A percentile compares a stretch with the other conserved stretches of the same genome.
phyloP scores from a whole-genome alignment of 92 coral and sea anemone species.

The Heliopora coerulea region DNA sequence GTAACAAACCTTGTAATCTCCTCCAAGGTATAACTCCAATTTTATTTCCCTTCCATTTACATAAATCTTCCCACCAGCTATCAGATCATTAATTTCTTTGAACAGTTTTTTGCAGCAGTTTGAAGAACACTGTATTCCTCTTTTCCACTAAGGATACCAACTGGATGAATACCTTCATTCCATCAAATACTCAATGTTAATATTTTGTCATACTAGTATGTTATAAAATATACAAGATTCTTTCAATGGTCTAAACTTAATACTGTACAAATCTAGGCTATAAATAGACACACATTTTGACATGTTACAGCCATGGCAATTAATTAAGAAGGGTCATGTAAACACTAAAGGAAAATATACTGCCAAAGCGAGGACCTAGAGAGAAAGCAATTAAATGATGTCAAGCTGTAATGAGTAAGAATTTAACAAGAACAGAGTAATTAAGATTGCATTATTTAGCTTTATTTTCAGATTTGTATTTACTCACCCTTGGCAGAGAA shows the following conservation, averaged over 20 bases:
- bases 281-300: not conserved
- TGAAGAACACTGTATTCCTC: constrained; percentile 33
- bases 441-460: too few relatives aligned
- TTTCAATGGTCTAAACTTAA: too few relatives aligned
- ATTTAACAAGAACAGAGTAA: too few relatives aligned
- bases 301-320: not conserved
- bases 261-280: too few relatives aligned
- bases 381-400: not conserved
- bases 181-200: constrained; percentile 1
- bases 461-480: not conserved
- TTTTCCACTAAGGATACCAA: constrained; percentile 33
- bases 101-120: constrained; percentile 30
- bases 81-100: constrained; percentile 27
- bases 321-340: not conserved
- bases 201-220: not conserved
- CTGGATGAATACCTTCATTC: constrained; percentile 34
- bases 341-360: too few relatives aligned
- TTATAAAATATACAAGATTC: too few relatives aligned
- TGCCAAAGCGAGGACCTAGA: too few relatives aligned
- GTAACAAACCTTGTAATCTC: constrained; percentile 41
- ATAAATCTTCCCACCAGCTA: constrained; percentile 25
- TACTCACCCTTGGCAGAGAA: constrained; percentile 46
- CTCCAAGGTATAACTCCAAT: constrained; percentile 35
- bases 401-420: not conserved
- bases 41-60: constrained; percentile 36